Conservation (phyloP, 2,888 invertebrate genomes). For the Phyllotreta cruciferae region DNA sequence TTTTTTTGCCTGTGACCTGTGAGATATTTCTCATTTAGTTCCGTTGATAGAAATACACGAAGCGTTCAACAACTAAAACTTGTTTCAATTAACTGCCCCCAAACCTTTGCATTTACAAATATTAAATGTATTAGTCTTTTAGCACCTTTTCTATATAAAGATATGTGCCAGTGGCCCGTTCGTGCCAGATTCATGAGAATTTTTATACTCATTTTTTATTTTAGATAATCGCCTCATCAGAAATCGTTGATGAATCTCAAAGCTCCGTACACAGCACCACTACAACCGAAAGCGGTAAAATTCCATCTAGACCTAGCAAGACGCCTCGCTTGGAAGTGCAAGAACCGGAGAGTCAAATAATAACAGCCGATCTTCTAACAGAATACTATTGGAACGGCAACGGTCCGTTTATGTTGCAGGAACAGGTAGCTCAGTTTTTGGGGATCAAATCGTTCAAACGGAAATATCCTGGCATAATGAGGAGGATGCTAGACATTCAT, state of each 20-base stretch:
- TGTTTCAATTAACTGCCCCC: too few relatives aligned
- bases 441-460: conserved; percentile 96
- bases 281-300: conserved; percentile 67
- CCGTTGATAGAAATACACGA: too few relatives aligned
- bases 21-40: too few relatives aligned
- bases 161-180: too few relatives aligned
- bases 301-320: conserved; percentile 38
- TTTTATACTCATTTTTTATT: conserved; percentile 24
- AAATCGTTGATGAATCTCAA: conserved; percentile 74
- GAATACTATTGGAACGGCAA: conserved; percentile 90
- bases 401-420: conserved; percentile 93
- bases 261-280: conserved; percentile 81
- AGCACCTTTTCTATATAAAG: too few relatives aligned
- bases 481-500: conserved; percentile 87
- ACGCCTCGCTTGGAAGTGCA: conserved; percentile 53
- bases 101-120: too few relatives aligned
- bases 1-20: too few relatives aligned
- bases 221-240: conserved; percentile 42
- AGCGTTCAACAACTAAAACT: too few relatives aligned
- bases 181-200: too few relatives aligned
- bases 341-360: conserved; percentile 54
- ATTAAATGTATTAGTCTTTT: too few relatives aligned
- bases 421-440: conserved; percentile 93
- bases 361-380: conserved; percentile 85
- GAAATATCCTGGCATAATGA: conserved; percentile 75